Evolutionary conservation across 2,888 invertebrate species (phyloP), one percentile per base, ranked within the genome.

Genomic region (Polylopha cassiicola): DNA sequence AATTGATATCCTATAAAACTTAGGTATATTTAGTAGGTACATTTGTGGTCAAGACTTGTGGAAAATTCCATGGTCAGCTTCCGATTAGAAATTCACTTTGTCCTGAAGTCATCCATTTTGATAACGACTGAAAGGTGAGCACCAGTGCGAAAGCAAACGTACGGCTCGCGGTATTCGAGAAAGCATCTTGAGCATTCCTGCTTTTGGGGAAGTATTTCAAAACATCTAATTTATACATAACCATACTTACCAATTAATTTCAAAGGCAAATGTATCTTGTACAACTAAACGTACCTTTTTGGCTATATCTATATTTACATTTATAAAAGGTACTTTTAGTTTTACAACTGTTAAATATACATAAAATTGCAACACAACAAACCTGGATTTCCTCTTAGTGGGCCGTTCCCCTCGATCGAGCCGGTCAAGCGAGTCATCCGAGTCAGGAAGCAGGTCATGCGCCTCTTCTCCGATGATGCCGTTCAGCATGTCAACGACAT

Each of bases 401-500:
- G 20, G 8, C 8, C n/a, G n/a, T n/a, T n/a, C n/a, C n/a, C n/a
- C n/a, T n/a, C n/a, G n/a, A n/a, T 24, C 8, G 21, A 36, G 45
- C 3, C 70, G 68, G 0, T 78, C 78, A 0, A 56, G 41, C 0
- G 73, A 56, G 8, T 70, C 71, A 1, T 75, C 78, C 0, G 61
- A 54, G 1, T 69, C 70, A 1, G 20, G 33, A 2, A 6, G 51
- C 2, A 56, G 30, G 21, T 74, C 73, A 2, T 56, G 60, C 1
- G 73, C 79, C 51, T 91, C 91, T 56, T 93, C 93, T 1, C 94
- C 93, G 58, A 95, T 94, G 63, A 95, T 92, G 18, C 92, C 92
- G 44, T 92, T 92, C 58, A 95, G 86, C 92, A 95, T 95, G 64
- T 95, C 95, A 61, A 95, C 93, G 11, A 95, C 94, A 73, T 94